Evolutionary conservation across 2,888 invertebrate genomes (phyloP), one percentile per base, ranked within the genome.

Genomic region (Eilema sororculum): DNA sequence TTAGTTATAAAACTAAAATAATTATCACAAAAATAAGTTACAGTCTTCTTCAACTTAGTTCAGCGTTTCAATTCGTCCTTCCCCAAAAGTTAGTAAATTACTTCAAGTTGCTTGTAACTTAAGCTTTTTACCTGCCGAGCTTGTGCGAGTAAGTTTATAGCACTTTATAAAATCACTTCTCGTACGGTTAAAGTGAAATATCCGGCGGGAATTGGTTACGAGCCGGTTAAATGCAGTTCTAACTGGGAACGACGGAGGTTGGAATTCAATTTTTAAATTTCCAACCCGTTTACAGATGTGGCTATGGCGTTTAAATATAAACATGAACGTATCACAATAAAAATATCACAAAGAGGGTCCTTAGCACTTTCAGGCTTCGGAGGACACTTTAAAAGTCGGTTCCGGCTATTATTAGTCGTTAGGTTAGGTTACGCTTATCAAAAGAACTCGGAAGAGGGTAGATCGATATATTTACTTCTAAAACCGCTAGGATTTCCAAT

Each of bases 51-150:
- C 60, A 68, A 78, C 66, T 41, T 62, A 71, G 71, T 72, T 65
- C 33, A 61, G 71, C 68, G 71, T 77, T 81, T 79, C 70, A 77
- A 82, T 80, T 65, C 41, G 57, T 76, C 82, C 69, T 70, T 82
- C 71, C 20, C 71, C 61, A 13, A 72, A 82, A 80, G 73, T 82
- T 76, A 66, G 70, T 73, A 65, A 81, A 80, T 74, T 72, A 81
- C 71, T 73, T 71, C 25, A 74, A 73, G 73, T 76, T 73, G 69
- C 71, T 78, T 69, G 71, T 78, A 68, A 74, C 77, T 73, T 75
- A 71, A 60, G 69, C 52, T 75, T 81, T 83, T 78, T 78, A 83
- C 77, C 77, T 75, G 13, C 46, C 66, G 37, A 68, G 75, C 64
- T 76, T 73, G 24, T 16, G 57, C 12, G n/a, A 64, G 9, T 20